Evolutionary conservation across 2,797 vertebrate genomes (phyloP).

Genomic region (Cirrhinus mrigala): DNA sequence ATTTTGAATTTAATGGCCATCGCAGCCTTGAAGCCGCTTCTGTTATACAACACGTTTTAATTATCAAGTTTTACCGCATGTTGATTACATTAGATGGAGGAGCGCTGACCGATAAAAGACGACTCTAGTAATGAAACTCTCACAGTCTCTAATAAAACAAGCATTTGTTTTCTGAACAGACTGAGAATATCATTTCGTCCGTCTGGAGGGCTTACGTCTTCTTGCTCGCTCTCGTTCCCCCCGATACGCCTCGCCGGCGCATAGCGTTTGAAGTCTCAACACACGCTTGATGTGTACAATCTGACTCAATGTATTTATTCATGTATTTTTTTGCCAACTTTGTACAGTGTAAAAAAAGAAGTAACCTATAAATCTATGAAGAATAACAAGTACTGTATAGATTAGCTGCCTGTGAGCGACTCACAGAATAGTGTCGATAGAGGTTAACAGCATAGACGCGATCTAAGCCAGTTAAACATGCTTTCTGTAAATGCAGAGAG

Average conservation of each 20-base stretch:
- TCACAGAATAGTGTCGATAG: slow-evolving; percentile 84
- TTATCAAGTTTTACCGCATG: not conserved
- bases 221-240: slow-evolving; percentile 68
- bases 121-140: slow-evolving; percentile 20
- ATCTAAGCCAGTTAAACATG: slow-evolving; percentile 81
- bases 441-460: slow-evolving; percentile 76
- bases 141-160: not conserved
- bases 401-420: slow-evolving; percentile 85
- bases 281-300: slow-evolving; percentile 83
- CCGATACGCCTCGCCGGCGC: slow-evolving; percentile 67
- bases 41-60: slow-evolving; percentile 17
- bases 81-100: slow-evolving; percentile 12
- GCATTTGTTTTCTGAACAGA: not conserved
- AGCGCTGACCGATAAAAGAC: not conserved
- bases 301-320: slow-evolving; percentile 83
- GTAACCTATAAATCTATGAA: slow-evolving; percentile 84
- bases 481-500: slow-evolving; percentile 76
- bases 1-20: slow-evolving; percentile 6
- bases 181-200: not conserved
- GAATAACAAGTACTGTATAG: slow-evolving; percentile 86
- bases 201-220: slow-evolving; percentile 49
- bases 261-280: slow-evolving; percentile 79
- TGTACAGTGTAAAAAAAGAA: slow-evolving; percentile 87
- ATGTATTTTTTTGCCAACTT: slow-evolving; percentile 85
- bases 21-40: not conserved